Evolutionary conservation across 2,797 vertebrate species (phyloP), one percentile per base, ranked within the genome.

Genomic region (Nyctibius grandis): DNA sequence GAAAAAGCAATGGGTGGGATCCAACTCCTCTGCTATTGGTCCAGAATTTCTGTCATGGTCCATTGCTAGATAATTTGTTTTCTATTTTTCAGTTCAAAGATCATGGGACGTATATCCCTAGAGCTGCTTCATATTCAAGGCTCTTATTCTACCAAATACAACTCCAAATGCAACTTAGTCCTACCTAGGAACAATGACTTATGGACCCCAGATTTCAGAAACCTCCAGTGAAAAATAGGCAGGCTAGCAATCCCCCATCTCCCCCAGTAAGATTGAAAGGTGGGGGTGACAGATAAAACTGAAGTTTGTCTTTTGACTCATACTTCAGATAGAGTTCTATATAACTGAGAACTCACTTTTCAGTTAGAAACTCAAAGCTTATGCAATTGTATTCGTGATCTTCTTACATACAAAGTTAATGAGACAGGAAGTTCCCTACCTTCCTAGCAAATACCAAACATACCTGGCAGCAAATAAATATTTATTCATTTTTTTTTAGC

Each of bases 401-500:
- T 85, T 91, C 68, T 85, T 96, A 78, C 12, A 20, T 34, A 96
- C 68, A 77, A 70, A 88, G 40, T 83, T 91, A 93, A 89, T 47
- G 89, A 88, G 51, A 88, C 57, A 86, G 72, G 87, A 92, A 84
- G 59, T 67, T 92, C 81, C 86, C 92, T 81, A 45, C 80, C 84
- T 95, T 75, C 89, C 96, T 70, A 76, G 54, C 65, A 96, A 97
- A 96, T 53, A 93, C 5, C 6, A 42, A 80, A 93, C 83, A 89
- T 88, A 60, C 77, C 28, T 77, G 54, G 31, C 65, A 85, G 26
- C 28, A 84, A 89, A 83, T 54, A 96, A 82, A 87, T 94, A 95
- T 91, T 93, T 89, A 63, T 51, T 51, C 28, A 34, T 4, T 36
- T 53, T 78, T 63, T 28, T 50, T 36, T 8, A 73, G 38, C 29